phyloP scores from a whole-genome alignment of 2,888 invertebrate species.

The Nemapogon koenigi region DNA sequence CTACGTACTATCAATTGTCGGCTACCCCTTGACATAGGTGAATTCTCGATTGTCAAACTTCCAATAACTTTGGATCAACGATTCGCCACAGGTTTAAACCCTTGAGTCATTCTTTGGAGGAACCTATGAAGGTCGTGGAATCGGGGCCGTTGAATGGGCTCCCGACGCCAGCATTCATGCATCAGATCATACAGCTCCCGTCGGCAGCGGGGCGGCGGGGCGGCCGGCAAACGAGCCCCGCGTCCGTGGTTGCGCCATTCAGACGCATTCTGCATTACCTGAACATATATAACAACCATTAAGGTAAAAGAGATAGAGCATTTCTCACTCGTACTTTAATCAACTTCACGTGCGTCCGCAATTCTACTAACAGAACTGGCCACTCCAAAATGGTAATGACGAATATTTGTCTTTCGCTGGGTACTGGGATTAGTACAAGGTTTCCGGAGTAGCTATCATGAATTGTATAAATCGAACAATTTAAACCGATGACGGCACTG shows the following conservation, averaged over 20 bases:
- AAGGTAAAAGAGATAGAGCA: too few species aligned
- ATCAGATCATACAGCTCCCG: slow-evolving; percentile 90
- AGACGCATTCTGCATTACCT: slow-evolving; percentile 71
- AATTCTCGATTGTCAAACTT: slow-evolving; percentile 6
- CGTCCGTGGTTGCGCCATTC: slow-evolving; percentile 67
- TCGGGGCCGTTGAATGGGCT: slow-evolving; percentile 79
- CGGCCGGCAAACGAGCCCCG: slow-evolving; percentile 50
- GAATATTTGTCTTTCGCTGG: too few species aligned
- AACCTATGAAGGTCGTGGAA: slow-evolving; percentile 90
- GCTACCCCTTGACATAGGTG: neutral
- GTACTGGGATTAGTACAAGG: too few species aligned
- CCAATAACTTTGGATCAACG: slow-evolving; percentile 17
- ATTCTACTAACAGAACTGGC: too few species aligned
- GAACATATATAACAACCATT: slow-evolving; percentile 36
- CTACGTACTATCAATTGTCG: too few species aligned
- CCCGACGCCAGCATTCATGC: slow-evolving; percentile 90
- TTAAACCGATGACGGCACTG: too few species aligned
- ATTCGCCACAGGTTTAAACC: slow-evolving; percentile 59
- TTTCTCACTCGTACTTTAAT: too few species aligned
- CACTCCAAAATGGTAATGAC: too few species aligned
- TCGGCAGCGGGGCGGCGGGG: slow-evolving; percentile 78
- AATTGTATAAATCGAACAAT: too few species aligned
- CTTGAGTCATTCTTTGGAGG: slow-evolving; percentile 78
- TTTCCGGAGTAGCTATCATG: too few species aligned
- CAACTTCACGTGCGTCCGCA: too few species aligned